Base-by-base conservation (phyloP, 2,888 invertebrate species). In the Itoplectis maculator region DNA sequence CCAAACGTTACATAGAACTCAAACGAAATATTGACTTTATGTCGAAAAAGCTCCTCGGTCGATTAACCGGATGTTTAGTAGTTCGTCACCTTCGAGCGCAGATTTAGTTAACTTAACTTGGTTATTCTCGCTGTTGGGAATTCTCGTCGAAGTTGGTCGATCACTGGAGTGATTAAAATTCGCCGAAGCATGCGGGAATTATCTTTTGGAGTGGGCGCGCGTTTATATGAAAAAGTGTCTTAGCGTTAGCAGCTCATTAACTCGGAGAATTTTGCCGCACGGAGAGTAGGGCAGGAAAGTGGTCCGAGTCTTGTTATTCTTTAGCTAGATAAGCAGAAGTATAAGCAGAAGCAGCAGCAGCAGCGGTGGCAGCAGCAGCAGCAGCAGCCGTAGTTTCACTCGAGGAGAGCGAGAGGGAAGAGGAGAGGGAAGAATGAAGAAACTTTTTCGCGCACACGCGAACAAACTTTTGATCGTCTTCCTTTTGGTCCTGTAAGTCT, bases 161-260 rank as follows among this genome's bases (percentile, higher is more conserved):
- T 20, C 13, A 47, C n/a, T 56, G 51, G 45, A 75, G 56, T 59
- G 74, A 70, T 82, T 74, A 74, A 82, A 73, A 61, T 61, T 78
- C 81, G 61, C 77, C 73, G 68, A 15, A 47, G 68, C 54, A 20
- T 7, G 7, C 7, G 7, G 40, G 47, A 47, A 74, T 82, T 69
- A 74, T 82, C 45, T 56, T 29, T 29, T 68, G 51, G 9, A 23
- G 40, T 9, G 45, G 47, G 49, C 2, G 61, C 18, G 47, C 9
- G 61, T 56, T 76, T 65, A 23, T 49, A 49, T 70, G 59, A 79
- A 75, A 75, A 79, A 75, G 70, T 82, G 75, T 79, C 45, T 66
- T 70, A 75, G 79, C 74, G 59, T 82, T 82, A 79, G 70, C 75
- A 75, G 79, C 75, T 82, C 82, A 82, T 82, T 79, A 79, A 82